Evolutionary conservation across 2,113 vertebrate genomes (phyloP), one percentile per base, ranked within the genome.

Genomic region (Microcebus griseorufus): DNA sequence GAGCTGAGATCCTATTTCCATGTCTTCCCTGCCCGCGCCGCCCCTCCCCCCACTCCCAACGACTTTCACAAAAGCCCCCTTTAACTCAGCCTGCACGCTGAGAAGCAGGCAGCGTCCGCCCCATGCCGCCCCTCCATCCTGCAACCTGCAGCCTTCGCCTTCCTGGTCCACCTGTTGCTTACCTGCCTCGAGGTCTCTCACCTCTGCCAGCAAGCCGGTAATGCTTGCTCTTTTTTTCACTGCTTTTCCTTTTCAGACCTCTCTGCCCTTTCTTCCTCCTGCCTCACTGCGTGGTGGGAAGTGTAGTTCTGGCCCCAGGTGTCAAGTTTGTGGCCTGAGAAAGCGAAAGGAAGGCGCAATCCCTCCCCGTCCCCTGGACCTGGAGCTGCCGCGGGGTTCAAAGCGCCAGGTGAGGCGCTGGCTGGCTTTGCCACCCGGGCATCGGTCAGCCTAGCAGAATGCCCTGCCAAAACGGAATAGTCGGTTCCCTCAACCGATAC

Each of bases 221-320:
- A 89, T 84, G 96, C 51, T 76, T 78, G 39, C 65, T 88, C 37
- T n/a, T 32, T 96, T 96, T 90, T 69, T 48, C 45, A 45, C 45
- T 97, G 96, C 95, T 76, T 89, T 93, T 98, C 98, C 45, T 98
- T 97, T 98, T 97, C 95, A 93, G 97, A 97, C 98, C 97, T 98
- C 96, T 93, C 97, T 98, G 98, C 99, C 99, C 96, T 90, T 76
- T 97, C 98, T 39, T 98, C 98, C 99, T 98, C 97, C 96, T 94
- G 97, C 97, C 98, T 98, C 97, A 94, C 97, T 98, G 99, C 98
- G 98, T 97, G 98, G 97, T 98, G 99, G 99, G 98, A 99, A 98
- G 87, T 99, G 98, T 98, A 98, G 99, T 99, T 98, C 93, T 32
- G 85, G 85, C 82, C 65, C 51, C 88, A 51, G 96, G 90, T 87